Base-by-base conservation (phyloP, 92 coral and sea anemone species). In the Palythoa caribaeorum region DNA sequence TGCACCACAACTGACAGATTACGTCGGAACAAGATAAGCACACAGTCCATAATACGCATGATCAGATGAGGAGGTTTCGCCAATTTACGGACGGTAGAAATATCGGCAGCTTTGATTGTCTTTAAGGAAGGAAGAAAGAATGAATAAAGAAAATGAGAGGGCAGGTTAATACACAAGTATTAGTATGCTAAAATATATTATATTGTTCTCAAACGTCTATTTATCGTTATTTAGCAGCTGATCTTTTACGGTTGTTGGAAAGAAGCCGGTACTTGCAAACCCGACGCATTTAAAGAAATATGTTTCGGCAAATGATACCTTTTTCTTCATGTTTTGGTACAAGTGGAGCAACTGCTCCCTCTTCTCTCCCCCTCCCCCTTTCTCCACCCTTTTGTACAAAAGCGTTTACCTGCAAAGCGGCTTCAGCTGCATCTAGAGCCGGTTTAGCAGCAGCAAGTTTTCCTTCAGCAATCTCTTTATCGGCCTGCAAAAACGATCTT, bases 41-140 rank as follows among this genome's bases (percentile, higher is more conserved):
- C 98, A 40, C 98, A 95, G 87, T 95, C 98, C 98, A 95, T 95
- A 88, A 95, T 95, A 86, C 98, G 98, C 98, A 95, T 95, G 90
- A 95, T 95, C 93, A 95, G 92, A 87, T 95, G 98, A 9, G 98
- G 98, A 10, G 98, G 98, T 75, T 95, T 95, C 48, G 98, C 98
- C 91, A 95, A 94, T 84, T 95, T 95, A 51, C 98, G 98, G n/a
- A 95, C 98, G 5, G 98, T 95, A 57, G 98, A 90, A 39, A 95
- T 95, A 54, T 95, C 98, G 5, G 98, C 83, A 7, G 90, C 98
- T 93, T 94, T 94, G 77, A 94, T 94, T 35, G 98, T 94, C 98
- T 94, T 89, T 52, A 68, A 52, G 78, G 65, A 51, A 52, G 78
- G 65, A 51, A 53, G 17, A 70, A 6, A 77, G 13, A 71, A 11